A percentile compares a stretch with the other conserved stretches of the same genome.
Conservation (phyloP, 2,888 invertebrate species). For the Diabrotica balteata region DNA sequence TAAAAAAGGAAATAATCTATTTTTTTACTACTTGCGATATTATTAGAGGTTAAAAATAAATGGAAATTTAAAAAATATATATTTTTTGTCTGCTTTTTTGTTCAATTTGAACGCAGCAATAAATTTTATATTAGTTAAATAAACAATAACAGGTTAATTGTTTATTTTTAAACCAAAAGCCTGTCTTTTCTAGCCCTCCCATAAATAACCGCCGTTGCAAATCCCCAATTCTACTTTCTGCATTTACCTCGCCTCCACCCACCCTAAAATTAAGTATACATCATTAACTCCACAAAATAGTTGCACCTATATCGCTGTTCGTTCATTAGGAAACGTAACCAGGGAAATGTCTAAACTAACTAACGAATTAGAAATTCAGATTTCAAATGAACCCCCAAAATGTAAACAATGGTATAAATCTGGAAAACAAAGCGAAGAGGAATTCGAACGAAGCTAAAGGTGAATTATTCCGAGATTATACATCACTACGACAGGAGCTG, state of each 20-base stretch:
- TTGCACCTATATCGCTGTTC: constrained; percentile 19
- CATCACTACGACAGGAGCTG: constrained; percentile 53
- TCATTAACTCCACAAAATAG: constrained; percentile 10
- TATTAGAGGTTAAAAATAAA: too few species aligned
- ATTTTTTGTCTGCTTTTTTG: too few species aligned
- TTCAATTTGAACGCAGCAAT: too few species aligned
- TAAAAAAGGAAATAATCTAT: too few species aligned
- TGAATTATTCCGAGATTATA: constrained; percentile 59
- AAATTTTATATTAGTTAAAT: too few species aligned
- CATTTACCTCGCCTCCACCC: not conserved
- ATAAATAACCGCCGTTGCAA: too few species aligned
- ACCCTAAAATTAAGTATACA: constrained; percentile 7
- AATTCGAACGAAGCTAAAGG: constrained; percentile 56
- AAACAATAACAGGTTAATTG: too few species aligned
- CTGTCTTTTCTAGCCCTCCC: too few species aligned
- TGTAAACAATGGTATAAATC: constrained; percentile 62
- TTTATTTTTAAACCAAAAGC: too few species aligned
- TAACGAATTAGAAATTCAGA: constrained; percentile 61
- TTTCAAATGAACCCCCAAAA: constrained; percentile 60
- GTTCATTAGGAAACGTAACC: constrained; percentile 27
- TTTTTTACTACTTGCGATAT: too few species aligned
- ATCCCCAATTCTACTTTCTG: not conserved
- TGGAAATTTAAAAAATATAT: too few species aligned
- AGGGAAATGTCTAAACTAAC: constrained; percentile 35
- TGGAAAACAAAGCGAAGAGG: constrained; percentile 57